Evolutionary conservation across 1,140 invertebrate genomes (phyloP).

Genomic region (Plectus sambesii): DNA sequence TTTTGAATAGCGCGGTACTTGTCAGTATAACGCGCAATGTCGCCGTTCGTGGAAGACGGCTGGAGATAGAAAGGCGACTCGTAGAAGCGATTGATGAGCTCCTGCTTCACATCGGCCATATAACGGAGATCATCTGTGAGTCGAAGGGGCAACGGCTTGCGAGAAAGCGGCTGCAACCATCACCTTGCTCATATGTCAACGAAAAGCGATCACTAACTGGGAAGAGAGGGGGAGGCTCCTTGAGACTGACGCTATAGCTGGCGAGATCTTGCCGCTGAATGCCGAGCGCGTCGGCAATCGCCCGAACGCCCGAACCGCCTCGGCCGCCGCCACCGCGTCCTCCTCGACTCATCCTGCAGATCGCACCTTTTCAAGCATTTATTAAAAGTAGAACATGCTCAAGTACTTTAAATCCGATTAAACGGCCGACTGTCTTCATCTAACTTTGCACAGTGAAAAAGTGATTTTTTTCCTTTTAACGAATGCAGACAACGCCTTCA

Average conservation of each 20-base stretch:
- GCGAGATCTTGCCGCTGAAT: conserved; percentile 31
- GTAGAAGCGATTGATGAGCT: neutral
- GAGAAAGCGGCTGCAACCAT: conserved; percentile 8
- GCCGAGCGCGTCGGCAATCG: conserved; percentile 30
- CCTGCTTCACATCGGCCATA: conserved; percentile 15
- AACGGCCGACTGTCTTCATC: neutral
- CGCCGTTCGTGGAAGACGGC: no score
- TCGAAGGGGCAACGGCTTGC: neutral
- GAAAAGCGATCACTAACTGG: conserved; percentile 24
- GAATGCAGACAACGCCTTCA: no score
- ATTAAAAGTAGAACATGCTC: conserved; percentile 6
- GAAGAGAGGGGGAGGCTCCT: conserved; percentile 27
- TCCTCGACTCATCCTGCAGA: conserved; percentile 17
- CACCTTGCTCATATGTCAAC: conserved; percentile 7
- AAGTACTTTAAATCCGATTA: neutral
- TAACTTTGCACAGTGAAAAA: no score
- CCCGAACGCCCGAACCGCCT: conserved; percentile 19
- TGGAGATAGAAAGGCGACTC: no score
- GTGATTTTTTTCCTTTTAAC: no score
- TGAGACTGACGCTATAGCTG: conserved; percentile 21
- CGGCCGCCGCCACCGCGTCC: conserved; percentile 9
- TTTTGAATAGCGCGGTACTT: no score
- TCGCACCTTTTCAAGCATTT: conserved; percentile 9
- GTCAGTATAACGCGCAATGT: no score
- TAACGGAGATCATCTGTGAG: conserved; percentile 10